Evolutionary conservation across 2,888 invertebrate genomes (phyloP).

Genomic region (Beris morrisii): DNA sequence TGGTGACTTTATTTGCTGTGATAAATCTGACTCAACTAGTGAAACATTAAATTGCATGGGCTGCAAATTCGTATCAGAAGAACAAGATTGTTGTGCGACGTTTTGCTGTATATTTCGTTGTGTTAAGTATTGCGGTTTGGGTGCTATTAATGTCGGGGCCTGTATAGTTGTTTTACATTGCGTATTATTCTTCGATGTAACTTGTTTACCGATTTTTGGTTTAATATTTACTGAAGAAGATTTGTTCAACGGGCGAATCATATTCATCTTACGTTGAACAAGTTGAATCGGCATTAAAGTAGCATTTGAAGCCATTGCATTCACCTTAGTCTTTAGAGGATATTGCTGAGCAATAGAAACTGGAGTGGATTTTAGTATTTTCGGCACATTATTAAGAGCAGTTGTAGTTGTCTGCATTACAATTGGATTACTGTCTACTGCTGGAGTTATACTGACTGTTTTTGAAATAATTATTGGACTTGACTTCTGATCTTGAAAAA

Average conservation of each 20-base stretch:
- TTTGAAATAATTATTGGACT: conserved; percentile 32
- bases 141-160: conserved; percentile 45
- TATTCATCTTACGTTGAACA: conserved; percentile 38
- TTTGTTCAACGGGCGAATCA: conserved; percentile 37
- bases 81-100: conserved; percentile 40
- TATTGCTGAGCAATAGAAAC: conserved; percentile 27
- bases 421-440: conserved; percentile 23
- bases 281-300: conserved; percentile 33
- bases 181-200: conserved; percentile 28
- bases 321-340: conserved; percentile 35
- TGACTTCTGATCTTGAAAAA: conserved; percentile 16
- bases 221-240: conserved; percentile 37
- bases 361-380: conserved; percentile 32
- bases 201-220: conserved; percentile 40
- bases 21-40: conserved; percentile 32
- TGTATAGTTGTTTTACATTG: conserved; percentile 44
- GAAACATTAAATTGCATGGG: conserved; percentile 24
- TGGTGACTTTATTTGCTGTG: conserved; percentile 28
- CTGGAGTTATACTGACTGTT: conserved; percentile 27
- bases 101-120: conserved; percentile 30
- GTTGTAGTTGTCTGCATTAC: conserved; percentile 16
- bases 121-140: conserved; percentile 52
- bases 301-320: background rate
- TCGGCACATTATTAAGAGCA: conserved; percentile 16
- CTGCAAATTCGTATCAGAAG: conserved; percentile 39